phyloP scores from a whole-genome alignment of 1,140 invertebrate genomes.

The Procambarus clarkii region DNA sequence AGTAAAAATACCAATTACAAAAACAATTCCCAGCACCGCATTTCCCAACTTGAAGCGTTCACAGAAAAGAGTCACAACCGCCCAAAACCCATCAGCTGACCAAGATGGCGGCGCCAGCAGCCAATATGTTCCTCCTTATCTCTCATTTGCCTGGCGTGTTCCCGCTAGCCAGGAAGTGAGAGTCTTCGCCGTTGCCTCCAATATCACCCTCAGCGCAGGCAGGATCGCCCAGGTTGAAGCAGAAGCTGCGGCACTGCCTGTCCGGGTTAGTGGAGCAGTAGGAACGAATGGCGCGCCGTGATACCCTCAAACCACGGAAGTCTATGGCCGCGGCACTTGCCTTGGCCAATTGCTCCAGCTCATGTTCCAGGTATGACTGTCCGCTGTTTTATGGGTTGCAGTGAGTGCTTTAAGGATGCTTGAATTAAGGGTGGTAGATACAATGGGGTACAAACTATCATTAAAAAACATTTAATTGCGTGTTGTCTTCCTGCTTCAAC shows the following conservation, averaged over 20 bases:
- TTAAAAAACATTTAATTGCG: too few relatives aligned
- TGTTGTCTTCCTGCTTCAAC: too few relatives aligned
- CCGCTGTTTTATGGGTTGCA: background rate
- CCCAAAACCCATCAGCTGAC: too few relatives aligned
- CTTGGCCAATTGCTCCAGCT: slow-evolving; percentile 26
- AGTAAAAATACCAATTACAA: too few relatives aligned
- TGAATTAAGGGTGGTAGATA: too few relatives aligned
- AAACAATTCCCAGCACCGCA: too few relatives aligned
- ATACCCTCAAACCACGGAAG: slow-evolving; percentile 42
- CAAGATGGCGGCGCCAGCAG: too few relatives aligned
- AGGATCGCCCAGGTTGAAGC: slow-evolving; percentile 57
- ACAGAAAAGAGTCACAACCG: too few relatives aligned
- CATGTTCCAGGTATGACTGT: background rate
- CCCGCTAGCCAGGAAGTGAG: slow-evolving; percentile 27
- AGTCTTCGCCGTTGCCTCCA: slow-evolving; percentile 53
- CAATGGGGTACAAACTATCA: too few relatives aligned
- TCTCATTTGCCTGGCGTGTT: slow-evolving; percentile 53
- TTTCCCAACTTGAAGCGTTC: too few relatives aligned
- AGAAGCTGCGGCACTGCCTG: slow-evolving; percentile 52
- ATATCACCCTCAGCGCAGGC: slow-evolving; percentile 54
- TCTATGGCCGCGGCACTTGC: slow-evolving; percentile 32
- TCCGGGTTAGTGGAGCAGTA: slow-evolving; percentile 39
- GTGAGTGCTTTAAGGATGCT: background rate
- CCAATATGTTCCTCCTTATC: background rate
- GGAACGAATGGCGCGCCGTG: slow-evolving; percentile 28